Evolutionary conservation across 37 sponge, comb jelly and placozoan genomes (phyloP), one percentile per base, ranked within the genome.

Genomic region (Dysidea cf. avara): DNA sequence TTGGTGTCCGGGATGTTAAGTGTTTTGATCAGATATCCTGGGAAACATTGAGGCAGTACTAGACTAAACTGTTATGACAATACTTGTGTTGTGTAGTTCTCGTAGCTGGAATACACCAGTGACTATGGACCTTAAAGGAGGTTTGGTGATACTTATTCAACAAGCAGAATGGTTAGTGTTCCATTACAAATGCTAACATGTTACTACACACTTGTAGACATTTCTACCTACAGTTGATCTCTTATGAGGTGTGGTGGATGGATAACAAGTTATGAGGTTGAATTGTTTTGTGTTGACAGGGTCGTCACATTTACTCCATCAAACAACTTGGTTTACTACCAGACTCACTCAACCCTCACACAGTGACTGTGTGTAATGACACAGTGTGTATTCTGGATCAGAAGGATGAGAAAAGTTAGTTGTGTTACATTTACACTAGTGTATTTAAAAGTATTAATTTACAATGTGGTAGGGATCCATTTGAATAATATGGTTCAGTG

Each of bases 21-120:
- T n/a, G n/a, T n/a, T n/a, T n/a, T n/a, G n/a, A n/a, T n/a, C n/a
- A n/a, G n/a, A n/a, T n/a, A n/a, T n/a, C n/a, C n/a, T n/a, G n/a
- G n/a, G n/a, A n/a, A n/a, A n/a, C n/a, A n/a, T n/a, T n/a, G n/a
- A n/a, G n/a, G n/a, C n/a, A n/a, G n/a, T n/a, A n/a, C n/a, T n/a
- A n/a, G n/a, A n/a, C n/a, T n/a, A n/a, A n/a, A n/a, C n/a, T 49
- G 51, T 13, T 49, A 18, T 49, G 51, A 18, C 16, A 16, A 49
- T 18, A 16, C 16, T 16, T 13, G 51, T 49, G 16, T 49, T 16
- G 16, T 49, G 13, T 21, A 90, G 89, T 46, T 74, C 82, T 24
- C 29, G 65, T 2, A 92, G 83, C 56, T 96, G 97, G 97, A 93
- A 75, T 26, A 93, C 91, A 20, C 97, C 97, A 26, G 85, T 84